Conservation (phyloP, 2,113 vertebrate species). For the Upupa epops region DNA sequence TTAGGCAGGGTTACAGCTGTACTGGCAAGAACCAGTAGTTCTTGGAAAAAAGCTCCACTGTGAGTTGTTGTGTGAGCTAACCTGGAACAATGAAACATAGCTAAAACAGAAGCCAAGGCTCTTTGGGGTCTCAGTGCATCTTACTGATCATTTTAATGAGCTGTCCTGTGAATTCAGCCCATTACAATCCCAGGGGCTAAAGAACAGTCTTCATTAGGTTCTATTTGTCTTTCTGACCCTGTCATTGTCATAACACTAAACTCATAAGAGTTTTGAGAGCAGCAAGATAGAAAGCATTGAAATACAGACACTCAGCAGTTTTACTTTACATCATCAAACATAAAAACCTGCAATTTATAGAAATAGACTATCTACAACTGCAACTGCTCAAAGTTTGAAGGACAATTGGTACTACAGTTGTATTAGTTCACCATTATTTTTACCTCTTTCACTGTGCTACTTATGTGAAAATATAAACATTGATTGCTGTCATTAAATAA, state of each 20-base stretch:
- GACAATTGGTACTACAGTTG: neutral
- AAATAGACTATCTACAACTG: neutral
- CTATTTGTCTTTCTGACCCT: neutral
- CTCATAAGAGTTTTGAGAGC: neutral
- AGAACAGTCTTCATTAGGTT: neutral
- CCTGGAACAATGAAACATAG: neutral
- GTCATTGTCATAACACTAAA: neutral
- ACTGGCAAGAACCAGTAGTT: neutral
- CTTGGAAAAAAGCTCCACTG: neutral
- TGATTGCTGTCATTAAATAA: slow-evolving; percentile 59
- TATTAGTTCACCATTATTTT: slow-evolving; percentile 4
- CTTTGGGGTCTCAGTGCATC: neutral
- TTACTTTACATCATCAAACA: neutral
- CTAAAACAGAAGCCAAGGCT: neutral
- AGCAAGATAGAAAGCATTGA: neutral
- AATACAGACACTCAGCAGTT: neutral
- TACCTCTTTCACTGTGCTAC: neutral
- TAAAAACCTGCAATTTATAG: slow-evolving; percentile 30
- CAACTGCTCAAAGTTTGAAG: neutral
- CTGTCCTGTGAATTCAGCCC: neutral
- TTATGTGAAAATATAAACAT: slow-evolving; percentile 51
- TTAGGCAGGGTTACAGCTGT: neutral
- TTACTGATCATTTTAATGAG: neutral
- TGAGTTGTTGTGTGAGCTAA: neutral
- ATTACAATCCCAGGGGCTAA: neutral